Conservation (phyloP, 2,113 vertebrate species). For the Lutjanus erythropterus region DNA sequence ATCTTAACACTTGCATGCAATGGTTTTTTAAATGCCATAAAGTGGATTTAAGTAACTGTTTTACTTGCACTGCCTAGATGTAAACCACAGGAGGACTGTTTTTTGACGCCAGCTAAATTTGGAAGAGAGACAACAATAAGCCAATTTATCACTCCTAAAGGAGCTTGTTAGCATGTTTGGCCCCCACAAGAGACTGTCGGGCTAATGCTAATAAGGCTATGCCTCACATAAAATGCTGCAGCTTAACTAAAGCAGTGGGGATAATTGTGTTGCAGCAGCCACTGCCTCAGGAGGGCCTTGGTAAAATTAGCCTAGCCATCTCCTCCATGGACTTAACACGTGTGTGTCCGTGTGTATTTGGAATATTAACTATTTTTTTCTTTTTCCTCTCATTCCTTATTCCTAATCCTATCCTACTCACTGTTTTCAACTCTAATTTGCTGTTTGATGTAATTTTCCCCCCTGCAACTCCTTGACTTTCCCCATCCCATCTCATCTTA, state of each 20-base stretch:
- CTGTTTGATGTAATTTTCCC: not conserved
- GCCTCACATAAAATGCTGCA: slow-evolving; percentile 29
- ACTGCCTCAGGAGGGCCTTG: slow-evolving; percentile 10
- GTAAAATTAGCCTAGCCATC: slow-evolving; percentile 18
- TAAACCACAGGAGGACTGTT: not conserved
- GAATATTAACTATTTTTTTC: slow-evolving; percentile 28
- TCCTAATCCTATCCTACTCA: not conserved
- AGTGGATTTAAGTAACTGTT: not conserved
- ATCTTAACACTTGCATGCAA: slow-evolving; percentile 41
- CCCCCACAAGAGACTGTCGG: slow-evolving; percentile 11
- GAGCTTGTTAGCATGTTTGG: slow-evolving; percentile 52
- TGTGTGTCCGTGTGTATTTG: not conserved
- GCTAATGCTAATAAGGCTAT: slow-evolving; percentile 33
- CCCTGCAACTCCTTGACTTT: not conserved
- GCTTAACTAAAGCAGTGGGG: slow-evolving; percentile 9
- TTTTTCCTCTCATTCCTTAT: not conserved
- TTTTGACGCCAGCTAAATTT: slow-evolving; percentile 17
- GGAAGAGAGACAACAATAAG: slow-evolving; percentile 17
- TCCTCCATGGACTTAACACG: not conserved
- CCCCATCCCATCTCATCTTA: not conserved
- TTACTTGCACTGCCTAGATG: slow-evolving; percentile 11
- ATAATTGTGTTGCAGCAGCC: slow-evolving; percentile 19
- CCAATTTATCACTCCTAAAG: slow-evolving; percentile 32
- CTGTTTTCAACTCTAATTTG: not conserved
- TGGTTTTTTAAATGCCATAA: not conserved